Base-by-base conservation (phyloP, 2,113 vertebrate species). In the Drymodes brunneopygia region DNA sequence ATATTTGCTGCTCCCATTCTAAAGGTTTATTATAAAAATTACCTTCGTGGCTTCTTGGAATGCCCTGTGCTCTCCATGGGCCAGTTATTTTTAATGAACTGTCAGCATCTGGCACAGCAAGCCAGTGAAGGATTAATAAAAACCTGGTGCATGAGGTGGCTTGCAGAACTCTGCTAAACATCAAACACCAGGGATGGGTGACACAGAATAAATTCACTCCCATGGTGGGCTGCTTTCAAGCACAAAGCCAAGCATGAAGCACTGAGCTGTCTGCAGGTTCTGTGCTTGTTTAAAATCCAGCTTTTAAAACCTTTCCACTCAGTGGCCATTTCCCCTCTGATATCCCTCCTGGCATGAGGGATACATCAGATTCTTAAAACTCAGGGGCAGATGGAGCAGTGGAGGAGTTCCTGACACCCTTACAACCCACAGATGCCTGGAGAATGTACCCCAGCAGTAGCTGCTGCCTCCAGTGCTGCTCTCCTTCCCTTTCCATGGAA, bases 351-450 rank as follows among this genome's bases (percentile, higher is more conserved):
- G 0, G 27, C 62, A 45, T 60, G 66, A 83, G 31, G 66, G 45
- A 72, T 36, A 38, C 7, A 65, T 36, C 84, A 61, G 50, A 45
- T 35, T 45, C 44, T 62, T 47, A 54, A 72, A 87, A 28, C 15
- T 4, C 13, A 3, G 78, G 6, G 73, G 65, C 81, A 94, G 89
- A 82, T 77, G 84, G 85, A 78, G 54, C 3, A 16, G 54, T 58
- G 88, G 92, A 94, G 90, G 67, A 74, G 84, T 51, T 90, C 84
- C 70, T 92, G 79, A 81, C 78, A 90, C 29, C 78, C 36, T 75
- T 36, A 61, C 62, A 73, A 35, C 62, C 72, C 77, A 28, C 20
- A 91, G 85, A 40, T 73, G 71, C 51, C 66, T 91, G 71, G 33
- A 54, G 62, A 67, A 69, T n/a, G 42, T n/a, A 11, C 29, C 21